Evolutionary conservation across 2,797 vertebrate species (phyloP).

Genomic region (Mormyrus proboscirostris): DNA sequence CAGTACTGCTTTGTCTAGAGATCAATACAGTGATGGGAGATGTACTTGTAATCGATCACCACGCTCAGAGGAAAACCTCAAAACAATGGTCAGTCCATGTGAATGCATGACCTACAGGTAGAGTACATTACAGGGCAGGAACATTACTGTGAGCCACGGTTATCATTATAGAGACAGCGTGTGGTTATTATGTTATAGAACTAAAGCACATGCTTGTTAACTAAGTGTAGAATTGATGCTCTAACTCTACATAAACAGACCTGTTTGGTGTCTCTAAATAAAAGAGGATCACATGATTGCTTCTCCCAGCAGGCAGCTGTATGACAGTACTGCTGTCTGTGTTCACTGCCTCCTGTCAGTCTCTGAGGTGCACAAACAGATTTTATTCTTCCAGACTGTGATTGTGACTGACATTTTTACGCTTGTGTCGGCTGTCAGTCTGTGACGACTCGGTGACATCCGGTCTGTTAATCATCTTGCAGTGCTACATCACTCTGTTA

Average conservation of each 20-base stretch:
- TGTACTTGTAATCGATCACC: constrained; percentile 54
- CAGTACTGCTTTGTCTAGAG: constrained; percentile 80
- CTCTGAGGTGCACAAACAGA: background rate
- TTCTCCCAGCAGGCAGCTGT: constrained; percentile 81
- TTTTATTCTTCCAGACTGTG: constrained; percentile 2
- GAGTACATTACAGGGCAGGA: background rate
- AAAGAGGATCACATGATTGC: constrained; percentile 38
- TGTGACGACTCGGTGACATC: background rate
- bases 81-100: background rate
- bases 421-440: background rate
- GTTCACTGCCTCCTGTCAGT: constrained; percentile 47
- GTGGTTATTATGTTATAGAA: background rate
- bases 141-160: background rate
- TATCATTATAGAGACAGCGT: background rate
- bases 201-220: background rate
- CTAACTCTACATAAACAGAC: constrained; percentile 40
- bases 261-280: constrained; percentile 72
- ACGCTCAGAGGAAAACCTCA: constrained; percentile 18
- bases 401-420: background rate
- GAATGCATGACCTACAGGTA: constrained; percentile 21
- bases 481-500: background rate
- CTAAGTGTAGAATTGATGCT: background rate
- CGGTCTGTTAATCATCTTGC: background rate
- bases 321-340: constrained; percentile 93
- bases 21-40: constrained; percentile 63